Conservation (phyloP, 2,888 invertebrate genomes). For the Oasisia sp. region DNA sequence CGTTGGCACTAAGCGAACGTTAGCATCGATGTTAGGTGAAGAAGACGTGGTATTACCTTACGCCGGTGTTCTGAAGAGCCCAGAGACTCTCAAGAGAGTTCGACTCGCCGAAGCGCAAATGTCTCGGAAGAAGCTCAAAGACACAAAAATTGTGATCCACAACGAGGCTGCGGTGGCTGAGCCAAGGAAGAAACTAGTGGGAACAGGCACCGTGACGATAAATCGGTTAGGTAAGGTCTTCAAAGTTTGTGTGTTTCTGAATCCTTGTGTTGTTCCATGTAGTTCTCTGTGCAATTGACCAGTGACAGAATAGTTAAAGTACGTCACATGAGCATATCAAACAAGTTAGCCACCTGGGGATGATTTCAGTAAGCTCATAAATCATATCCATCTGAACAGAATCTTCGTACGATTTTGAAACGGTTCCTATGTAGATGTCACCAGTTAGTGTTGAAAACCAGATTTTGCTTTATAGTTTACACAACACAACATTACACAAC, state of each 20-base stretch:
- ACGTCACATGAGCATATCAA: background rate
- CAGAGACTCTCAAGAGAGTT: background rate
- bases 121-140: slow-evolving; percentile 1
- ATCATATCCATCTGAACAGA: no score
- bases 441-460: no score
- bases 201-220: background rate
- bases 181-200: background rate
- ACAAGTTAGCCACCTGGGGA: no score
- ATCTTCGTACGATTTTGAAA: no score
- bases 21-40: background rate
- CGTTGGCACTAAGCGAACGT: background rate
- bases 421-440: no score
- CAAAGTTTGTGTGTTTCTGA: background rate
- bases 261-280: background rate
- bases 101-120: background rate
- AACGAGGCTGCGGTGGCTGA: background rate
- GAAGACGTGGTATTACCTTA: background rate
- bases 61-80: background rate
- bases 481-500: no score
- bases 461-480: no score
- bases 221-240: slow-evolving; percentile 13
- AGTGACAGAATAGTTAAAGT: background rate
- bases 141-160: background rate
- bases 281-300: background rate
- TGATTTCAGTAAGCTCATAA: no score